Conservation (phyloP, 2,797 vertebrate genomes). For the Numenius phaeopus region DNA sequence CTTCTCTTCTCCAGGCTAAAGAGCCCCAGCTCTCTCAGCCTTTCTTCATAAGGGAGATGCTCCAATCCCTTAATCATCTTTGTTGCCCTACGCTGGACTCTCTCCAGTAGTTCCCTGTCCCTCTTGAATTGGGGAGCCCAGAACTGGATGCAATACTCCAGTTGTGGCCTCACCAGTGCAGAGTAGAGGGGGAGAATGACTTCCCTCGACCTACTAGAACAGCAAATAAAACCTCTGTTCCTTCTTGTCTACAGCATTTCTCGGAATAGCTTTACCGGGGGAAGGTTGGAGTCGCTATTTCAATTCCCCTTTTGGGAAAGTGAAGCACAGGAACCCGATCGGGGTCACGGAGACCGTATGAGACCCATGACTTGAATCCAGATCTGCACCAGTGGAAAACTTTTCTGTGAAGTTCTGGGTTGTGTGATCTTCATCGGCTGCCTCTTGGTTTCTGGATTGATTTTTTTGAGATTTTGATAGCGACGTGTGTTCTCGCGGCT, state of each 20-base stretch:
- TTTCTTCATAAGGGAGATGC: too few species aligned
- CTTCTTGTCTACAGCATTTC: neutral
- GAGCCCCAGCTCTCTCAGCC: too few species aligned
- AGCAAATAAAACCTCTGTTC: neutral
- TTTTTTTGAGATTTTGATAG: neutral
- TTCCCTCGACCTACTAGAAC: too few species aligned
- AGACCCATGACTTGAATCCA: neutral
- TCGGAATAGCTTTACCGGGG: neutral
- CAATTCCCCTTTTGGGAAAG: neutral
- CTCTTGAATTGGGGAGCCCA: too few species aligned
- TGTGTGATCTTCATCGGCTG: neutral
- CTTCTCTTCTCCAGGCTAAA: too few species aligned
- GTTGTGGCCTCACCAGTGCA: too few species aligned
- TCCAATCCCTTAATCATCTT: too few species aligned
- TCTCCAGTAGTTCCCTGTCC: too few species aligned
- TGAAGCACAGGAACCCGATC: neutral
- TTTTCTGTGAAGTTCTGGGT: neutral
- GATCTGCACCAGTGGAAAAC: neutral
- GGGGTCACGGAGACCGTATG: neutral
- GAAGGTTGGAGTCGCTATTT: neutral
- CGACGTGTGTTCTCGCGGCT: rapidly evolving
- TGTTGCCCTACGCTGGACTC: too few species aligned
- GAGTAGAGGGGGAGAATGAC: too few species aligned
- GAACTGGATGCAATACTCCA: too few species aligned
- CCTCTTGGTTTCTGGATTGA: neutral